Evolutionary conservation across 2,797 vertebrate genomes (phyloP).

Genomic region (Zenarchopterus dispar): DNA sequence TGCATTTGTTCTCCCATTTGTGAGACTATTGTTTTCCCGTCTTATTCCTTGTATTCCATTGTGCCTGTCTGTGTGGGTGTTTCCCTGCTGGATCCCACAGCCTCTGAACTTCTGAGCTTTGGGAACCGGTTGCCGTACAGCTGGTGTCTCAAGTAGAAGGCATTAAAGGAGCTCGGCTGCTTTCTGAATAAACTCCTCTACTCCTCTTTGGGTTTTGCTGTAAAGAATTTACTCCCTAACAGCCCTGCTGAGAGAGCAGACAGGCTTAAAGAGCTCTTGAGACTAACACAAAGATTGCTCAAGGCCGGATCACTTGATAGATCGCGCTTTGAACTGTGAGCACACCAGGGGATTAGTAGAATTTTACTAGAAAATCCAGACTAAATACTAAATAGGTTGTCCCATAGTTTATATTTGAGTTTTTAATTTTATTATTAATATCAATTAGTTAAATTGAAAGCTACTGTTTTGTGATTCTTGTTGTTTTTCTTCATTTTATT

Average conservation of each 20-base stretch:
- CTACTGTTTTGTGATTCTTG: neutral
- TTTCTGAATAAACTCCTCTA: constrained; percentile 61
- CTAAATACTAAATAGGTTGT: no score
- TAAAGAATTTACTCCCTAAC: constrained; percentile 54
- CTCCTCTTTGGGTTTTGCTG: constrained; percentile 52
- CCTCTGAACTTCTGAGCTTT: constrained; percentile 26
- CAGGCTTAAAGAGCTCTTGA: constrained; percentile 32
- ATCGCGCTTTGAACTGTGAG: no score
- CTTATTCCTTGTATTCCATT: constrained; percentile 50
- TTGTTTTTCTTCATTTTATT: no score
- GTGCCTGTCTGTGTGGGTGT: constrained; percentile 43
- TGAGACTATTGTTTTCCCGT: constrained; percentile 55
- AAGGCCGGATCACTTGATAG: constrained; percentile 2
- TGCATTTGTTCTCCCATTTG: constrained; percentile 59
- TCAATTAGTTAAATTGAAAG: neutral
- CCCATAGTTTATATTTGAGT: neutral
- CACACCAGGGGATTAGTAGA: no score
- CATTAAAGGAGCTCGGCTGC: constrained; percentile 45
- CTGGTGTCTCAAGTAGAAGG: constrained; percentile 67
- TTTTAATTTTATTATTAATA: neutral
- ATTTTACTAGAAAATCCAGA: no score
- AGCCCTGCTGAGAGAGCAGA: constrained; percentile 18
- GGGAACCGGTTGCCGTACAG: constrained; percentile 43
- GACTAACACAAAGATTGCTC: constrained; percentile 26
- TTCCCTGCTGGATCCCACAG: constrained; percentile 65